A percentile compares a stretch with the other conserved stretches of the same genome.
These are phyloP conservation scores for Fulica atra DNA, from an alignment of 2,113 vertebrate genomes.

Conservation along the genomic window DNA sequence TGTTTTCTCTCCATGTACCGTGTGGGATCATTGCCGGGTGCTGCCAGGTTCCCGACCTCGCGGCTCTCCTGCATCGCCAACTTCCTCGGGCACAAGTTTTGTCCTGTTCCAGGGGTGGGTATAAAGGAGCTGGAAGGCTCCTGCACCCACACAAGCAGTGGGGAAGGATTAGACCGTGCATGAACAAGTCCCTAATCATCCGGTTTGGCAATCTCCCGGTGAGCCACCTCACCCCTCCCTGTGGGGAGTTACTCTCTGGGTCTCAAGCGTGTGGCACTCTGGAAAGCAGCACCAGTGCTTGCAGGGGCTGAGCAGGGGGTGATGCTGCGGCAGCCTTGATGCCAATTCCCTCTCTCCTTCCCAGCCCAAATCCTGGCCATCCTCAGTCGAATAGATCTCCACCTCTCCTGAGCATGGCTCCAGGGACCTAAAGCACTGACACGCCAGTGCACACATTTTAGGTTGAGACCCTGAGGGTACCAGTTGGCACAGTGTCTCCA, in stretches of 20 bases:
- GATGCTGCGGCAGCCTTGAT: background rate
- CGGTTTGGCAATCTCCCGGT: background rate
- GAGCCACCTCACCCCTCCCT: background rate
- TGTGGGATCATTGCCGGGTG: background rate
- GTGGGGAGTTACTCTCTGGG: background rate
- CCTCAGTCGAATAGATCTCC: background rate
- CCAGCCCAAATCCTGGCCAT: background rate
- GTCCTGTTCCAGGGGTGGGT: slow-evolving; percentile 37
- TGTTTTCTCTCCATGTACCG: background rate
- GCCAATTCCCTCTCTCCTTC: background rate
- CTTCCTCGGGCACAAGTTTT: slow-evolving; percentile 15
- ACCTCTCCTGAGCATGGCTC: background rate
- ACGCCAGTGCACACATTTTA: background rate
- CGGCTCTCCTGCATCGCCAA: background rate
- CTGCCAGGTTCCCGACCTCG: background rate
- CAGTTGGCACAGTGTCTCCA: background rate
- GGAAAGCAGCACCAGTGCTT: background rate
- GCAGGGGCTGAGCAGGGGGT: background rate
- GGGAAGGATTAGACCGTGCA: slow-evolving; percentile 25
- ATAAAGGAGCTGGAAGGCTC: slow-evolving; percentile 17
- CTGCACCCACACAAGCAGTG: slow-evolving; percentile 29
- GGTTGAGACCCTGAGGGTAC: background rate
- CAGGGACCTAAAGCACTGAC: background rate
- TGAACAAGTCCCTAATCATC: slow-evolving; percentile 41
- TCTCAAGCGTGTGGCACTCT: background rate